Evolutionary conservation across 2,797 vertebrate species (phyloP), one percentile per base, ranked within the genome.

Genomic region (Chelidonichthys spinosus): DNA sequence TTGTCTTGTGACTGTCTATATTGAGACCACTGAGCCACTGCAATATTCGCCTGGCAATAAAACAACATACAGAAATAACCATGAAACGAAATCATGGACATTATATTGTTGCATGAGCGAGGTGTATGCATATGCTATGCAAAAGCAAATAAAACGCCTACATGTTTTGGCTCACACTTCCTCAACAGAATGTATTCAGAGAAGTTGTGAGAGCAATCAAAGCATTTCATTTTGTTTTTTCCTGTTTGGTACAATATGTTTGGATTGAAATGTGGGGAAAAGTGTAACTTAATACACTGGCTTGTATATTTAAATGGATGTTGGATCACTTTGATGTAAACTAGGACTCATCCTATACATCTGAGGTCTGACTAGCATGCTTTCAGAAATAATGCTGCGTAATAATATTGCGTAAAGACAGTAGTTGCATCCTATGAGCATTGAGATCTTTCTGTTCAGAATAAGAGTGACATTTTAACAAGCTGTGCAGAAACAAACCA

Each of bases 111-210:
- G 67, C 36, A 47, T 35, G 43, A 72, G 36, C 0, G 54, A 69
- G 58, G 75, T 70, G 65, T 68, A 6, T 64, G 35, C 79, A 80
- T 84, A 88, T 82, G 82, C 13, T 71, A 2, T 35, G 50, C 49
- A 72, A 58, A 58, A 69, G 69, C 47, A 72, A 61, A 74, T 33
- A 78, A 52, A 53, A 90, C 84, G 36, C 85, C 84, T 76, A 63
- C 81, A 69, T 5, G 35, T 55, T 67, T 55, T 74, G 79, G 77
- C 77, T 85, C 76, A 40, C 44, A 68, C 63, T 56, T 67, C 2
- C 44, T 44, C 33, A 36, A 37, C 58, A n/a, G 39, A 32, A 55
- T 74, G 44, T 85, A 78, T 81, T 78, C 63, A 37, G n/a, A 72
- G 61, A 72, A 55, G 58, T 53, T 44, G 70, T 61, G 18, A 78